Percentiles rank a stretch among this genome's conserved stretches.
phyloP scores from a whole-genome alignment of 2,888 invertebrate species.

The Mythimna impura region DNA sequence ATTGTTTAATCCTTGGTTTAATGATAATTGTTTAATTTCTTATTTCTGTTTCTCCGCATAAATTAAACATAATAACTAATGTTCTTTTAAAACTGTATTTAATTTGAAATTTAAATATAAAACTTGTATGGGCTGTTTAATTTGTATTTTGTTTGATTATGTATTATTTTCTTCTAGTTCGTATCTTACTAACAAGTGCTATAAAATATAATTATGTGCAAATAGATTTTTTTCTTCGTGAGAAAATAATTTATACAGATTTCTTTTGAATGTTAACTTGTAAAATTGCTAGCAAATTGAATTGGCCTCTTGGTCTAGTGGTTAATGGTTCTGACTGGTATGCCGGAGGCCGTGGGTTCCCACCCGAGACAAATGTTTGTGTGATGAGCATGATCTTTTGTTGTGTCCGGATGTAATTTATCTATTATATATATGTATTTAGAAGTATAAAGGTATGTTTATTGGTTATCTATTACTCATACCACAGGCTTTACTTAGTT shows the following conservation, averaged over 20 bases:
- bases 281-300: background rate
- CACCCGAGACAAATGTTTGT: too few species aligned
- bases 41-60: constrained; percentile 14
- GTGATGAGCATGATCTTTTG: too few species aligned
- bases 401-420: too few species aligned
- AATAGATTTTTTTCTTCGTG: background rate
- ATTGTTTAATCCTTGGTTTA: background rate
- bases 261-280: background rate
- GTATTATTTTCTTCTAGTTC: background rate
- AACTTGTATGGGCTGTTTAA: constrained; percentile 7
- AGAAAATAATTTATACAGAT: background rate
- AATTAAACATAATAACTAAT: constrained; percentile 10
- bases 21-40: constrained; percentile 9
- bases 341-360: too few species aligned
- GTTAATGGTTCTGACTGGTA: too few species aligned
- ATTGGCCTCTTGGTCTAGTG: too few species aligned
- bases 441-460: too few species aligned
- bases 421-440: too few species aligned
- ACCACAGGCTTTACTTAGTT: too few species aligned
- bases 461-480: too few species aligned
- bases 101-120: constrained; percentile 9
- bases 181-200: background rate
- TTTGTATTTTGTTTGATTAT: constrained; percentile 13
- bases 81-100: constrained; percentile 10
- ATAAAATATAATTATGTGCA: background rate